Base-by-base conservation (phyloP, 1,140 invertebrate species). In the Dinoponera quadriceps region DNA sequence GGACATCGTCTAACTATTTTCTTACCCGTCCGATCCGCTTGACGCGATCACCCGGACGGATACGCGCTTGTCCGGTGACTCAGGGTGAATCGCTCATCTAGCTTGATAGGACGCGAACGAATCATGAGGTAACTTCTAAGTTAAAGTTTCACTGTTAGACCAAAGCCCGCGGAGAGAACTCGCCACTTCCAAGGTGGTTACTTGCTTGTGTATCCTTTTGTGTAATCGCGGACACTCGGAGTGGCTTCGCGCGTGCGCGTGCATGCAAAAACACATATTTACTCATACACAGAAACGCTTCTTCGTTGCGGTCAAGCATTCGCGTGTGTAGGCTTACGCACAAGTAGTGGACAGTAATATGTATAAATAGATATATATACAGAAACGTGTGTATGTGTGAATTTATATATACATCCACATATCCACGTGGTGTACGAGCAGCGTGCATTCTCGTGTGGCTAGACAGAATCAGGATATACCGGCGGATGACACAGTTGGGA, bases 401-500 rank as follows among this genome's bases (percentile, higher is more conserved):
- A 44, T 44, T 44, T 44, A 44, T 5, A 44, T 9, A 44, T 9
- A 9, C 38, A 44, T 9, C 4, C 38, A 44, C 38, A 9, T 11
- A 44, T 44, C 38, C 38, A 44, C 38, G 7, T 44, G 38, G 38
- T 55, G 22, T 20, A 7, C 38, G 14, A 75, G 14, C 33, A 69
- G 33, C 38, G 38, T 57, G 25, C 38, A 20, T 77, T 75, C 55
- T 80, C 25, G 33, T 16, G 33, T 71, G 38, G 4, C 65, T 38
- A 68, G 72, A 69, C 51, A 49, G 85, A 78, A 78, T 83, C 66
- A 29, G 38, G n/a, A 69, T 62, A 75, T 66, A 75, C 54, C 63
- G 65, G 57, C 71, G 48, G 54, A 89, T 77, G 86, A 89, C 86
- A 85, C 83, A 75, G 62, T 68, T 88, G 87, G 90, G 87, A 91